These are phyloP conservation scores for cattle (Bos taurus) DNA, from an alignment of 2,113 vertebrate genomes.

Conservation along the genomic window ARS-UCD2.0 NC_037333.1:90329001-90329500, in stretches of 20 bases:
- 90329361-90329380: background rate
- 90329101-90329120: conserved; percentile 30
- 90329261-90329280: conserved; percentile 95
- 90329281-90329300: conserved; percentile 91
- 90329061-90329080: background rate
- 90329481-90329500: conserved; percentile 47
- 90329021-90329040: background rate
- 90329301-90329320: conserved; percentile 97
- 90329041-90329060: background rate
- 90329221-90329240: background rate
- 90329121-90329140: conserved; percentile 74
- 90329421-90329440: conserved; percentile 94
- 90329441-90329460: conserved; percentile 96
- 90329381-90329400: background rate
- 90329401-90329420: background rate
- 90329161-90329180: conserved; percentile 90
- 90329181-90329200: conserved; percentile 54
- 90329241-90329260: conserved; percentile 76
- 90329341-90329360: background rate
- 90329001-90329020: background rate
- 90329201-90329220: conserved; percentile 18
- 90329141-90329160: conserved; percentile 88
- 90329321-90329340: background rate
- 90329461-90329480: conserved; percentile 93
- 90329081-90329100: background rate